Percentiles rank a stretch among this genome's conserved stretches.
These are phyloP conservation scores for Ophion ventricosus DNA, from an alignment of 2,888 invertebrate species.

Conservation along the genomic window DNA sequence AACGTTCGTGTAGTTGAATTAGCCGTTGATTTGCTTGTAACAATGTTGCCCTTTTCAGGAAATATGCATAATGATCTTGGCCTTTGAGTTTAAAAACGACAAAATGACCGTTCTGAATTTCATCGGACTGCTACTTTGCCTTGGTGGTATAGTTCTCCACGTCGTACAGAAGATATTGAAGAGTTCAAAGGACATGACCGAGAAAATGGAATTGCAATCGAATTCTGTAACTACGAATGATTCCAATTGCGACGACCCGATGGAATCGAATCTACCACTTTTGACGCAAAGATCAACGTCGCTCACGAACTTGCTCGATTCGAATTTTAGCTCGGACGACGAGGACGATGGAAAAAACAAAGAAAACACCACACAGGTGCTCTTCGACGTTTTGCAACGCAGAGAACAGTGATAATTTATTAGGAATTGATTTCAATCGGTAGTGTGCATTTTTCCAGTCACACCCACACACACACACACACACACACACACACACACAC, in stretches of 20 bases:
- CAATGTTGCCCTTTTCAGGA: constrained; percentile 87
- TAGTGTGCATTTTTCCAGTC: constrained; percentile 54
- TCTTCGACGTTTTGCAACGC: constrained; percentile 84
- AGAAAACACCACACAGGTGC: constrained; percentile 84
- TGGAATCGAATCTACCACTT: constrained; percentile 79
- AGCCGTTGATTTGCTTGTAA: neutral
- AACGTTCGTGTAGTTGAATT: no score
- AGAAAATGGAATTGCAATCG: constrained; percentile 78
- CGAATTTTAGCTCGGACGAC: constrained; percentile 81
- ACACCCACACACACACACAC: constrained; percentile 51
- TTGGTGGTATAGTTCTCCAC: constrained; percentile 94
- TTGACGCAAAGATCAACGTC: constrained; percentile 80
- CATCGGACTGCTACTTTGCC: constrained; percentile 93
- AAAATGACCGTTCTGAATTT: constrained; percentile 92
- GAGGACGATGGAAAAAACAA: constrained; percentile 80
- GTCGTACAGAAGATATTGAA: constrained; percentile 88
- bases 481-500: constrained; percentile 37
- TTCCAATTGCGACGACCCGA: constrained; percentile 74
- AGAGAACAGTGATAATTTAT: constrained; percentile 75
- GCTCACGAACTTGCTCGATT: constrained; percentile 80
- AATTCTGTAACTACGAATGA: constrained; percentile 73
- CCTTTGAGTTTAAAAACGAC: constrained; percentile 94
- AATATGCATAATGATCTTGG: constrained; percentile 94
- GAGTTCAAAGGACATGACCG: constrained; percentile 73
- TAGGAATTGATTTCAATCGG: constrained; percentile 52